phyloP scores from a whole-genome alignment of 2,888 invertebrate species.

The Drosophila mimetica region DNA sequence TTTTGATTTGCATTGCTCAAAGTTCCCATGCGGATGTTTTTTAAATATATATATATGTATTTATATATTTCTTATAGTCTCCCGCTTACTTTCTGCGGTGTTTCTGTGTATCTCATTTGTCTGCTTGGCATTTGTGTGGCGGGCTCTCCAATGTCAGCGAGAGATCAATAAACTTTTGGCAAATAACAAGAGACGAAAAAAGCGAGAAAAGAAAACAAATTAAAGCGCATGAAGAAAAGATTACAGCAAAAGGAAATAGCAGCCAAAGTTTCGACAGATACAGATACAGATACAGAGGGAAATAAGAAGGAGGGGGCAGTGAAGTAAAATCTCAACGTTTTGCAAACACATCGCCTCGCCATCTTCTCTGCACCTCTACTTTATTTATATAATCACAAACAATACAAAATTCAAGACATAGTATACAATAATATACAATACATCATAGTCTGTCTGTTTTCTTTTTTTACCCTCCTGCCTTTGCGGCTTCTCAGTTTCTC shows the following conservation, averaged over 20 bases:
- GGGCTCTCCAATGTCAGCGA: constrained; percentile 50
- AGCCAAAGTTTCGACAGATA: constrained; percentile 52
- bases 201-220: constrained; percentile 73
- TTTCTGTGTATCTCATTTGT: constrained; percentile 16
- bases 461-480: constrained; percentile 12
- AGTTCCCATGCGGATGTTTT: constrained; percentile 24
- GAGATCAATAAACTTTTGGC: constrained; percentile 79
- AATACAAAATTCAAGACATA: constrained; percentile 12
- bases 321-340: constrained; percentile 51
- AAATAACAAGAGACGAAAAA: constrained; percentile 77
- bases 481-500: constrained; percentile 23
- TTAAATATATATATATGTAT: not conserved
- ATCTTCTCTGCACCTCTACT: constrained; percentile 9
- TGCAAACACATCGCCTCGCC: constrained; percentile 60
- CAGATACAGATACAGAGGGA: constrained; percentile 45
- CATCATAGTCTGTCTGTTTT: constrained; percentile 32
- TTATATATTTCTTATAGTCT: not conserved
- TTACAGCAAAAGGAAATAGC: constrained; percentile 57
- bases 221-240: constrained; percentile 67
- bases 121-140: constrained; percentile 12
- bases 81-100: constrained; percentile 9
- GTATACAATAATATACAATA: constrained; percentile 27
- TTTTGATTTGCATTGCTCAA: constrained; percentile 6
- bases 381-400: constrained; percentile 45
- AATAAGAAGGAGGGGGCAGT: not conserved